These are phyloP conservation scores for Cyprinodon brontotheroides DNA, from an alignment of 2,113 vertebrate genomes.

Conservation along the genomic window DNA sequence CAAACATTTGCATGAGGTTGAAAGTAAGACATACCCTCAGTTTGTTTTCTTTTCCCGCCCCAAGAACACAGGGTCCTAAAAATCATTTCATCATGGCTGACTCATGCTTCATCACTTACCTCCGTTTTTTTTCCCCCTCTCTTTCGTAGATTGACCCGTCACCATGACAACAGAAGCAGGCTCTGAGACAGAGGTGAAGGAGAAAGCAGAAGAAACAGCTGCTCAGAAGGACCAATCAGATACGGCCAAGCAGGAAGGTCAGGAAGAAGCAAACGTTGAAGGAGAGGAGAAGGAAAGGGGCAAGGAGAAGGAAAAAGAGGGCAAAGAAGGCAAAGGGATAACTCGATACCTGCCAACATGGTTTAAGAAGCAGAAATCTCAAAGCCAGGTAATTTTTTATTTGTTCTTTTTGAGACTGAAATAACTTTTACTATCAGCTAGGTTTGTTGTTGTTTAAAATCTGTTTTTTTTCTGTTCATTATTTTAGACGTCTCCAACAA, in stretches of 20 bases:
- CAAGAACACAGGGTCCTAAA: background rate
- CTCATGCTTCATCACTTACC: background rate
- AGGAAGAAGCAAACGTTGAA: constrained; percentile 73
- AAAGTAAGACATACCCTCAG: background rate
- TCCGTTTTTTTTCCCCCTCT: background rate
- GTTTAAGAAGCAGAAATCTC: constrained; percentile 96
- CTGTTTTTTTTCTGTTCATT: background rate
- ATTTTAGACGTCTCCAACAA: constrained; percentile 65
- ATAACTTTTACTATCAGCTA: background rate
- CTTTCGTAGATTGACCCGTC: constrained; percentile 75
- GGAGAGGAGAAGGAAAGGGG: constrained; percentile 72
- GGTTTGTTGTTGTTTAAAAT: background rate
- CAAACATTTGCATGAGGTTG: background rate
- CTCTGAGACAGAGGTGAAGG: constrained; percentile 89
- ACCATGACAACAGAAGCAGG: constrained; percentile 93
- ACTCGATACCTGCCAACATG: constrained; percentile 94
- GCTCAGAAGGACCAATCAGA: constrained; percentile 53
- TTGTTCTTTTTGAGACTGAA: background rate
- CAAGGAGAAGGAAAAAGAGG: constrained; percentile 80
- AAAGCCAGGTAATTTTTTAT: constrained; percentile 73
- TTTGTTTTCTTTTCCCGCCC: background rate
- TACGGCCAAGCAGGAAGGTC: constrained; percentile 67
- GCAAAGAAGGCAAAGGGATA: constrained; percentile 89
- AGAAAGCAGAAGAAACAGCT: constrained; percentile 78
- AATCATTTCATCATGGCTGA: background rate